These are phyloP conservation scores for Phocides pigmalion DNA, from an alignment of 1,140 invertebrate species.

Conservation along the genomic window DNA sequence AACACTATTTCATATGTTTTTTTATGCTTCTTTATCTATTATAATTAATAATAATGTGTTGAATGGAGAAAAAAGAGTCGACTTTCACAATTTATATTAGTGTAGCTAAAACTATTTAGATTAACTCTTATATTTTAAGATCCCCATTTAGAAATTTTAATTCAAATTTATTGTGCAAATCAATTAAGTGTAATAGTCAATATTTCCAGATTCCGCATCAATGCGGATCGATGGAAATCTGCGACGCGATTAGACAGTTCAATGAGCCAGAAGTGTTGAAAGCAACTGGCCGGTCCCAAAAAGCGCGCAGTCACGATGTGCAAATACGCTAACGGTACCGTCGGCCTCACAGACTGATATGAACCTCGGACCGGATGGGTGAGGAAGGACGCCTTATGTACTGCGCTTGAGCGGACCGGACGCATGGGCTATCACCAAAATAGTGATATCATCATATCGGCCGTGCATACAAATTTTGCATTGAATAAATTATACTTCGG, in stretches of 20 bases:
- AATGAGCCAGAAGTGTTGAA: slow-evolving; percentile 52
- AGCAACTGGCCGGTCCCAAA: slow-evolving; percentile 46
- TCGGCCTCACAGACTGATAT: slow-evolving; percentile 47
- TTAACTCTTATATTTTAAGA: too few relatives aligned
- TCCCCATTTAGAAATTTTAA: too few relatives aligned
- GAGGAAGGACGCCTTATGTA: slow-evolving; percentile 67
- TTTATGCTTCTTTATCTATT: too few relatives aligned
- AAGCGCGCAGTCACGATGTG: slow-evolving; percentile 58
- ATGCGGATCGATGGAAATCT: slow-evolving; percentile 14
- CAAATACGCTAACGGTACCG: slow-evolving; percentile 67
- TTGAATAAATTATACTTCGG: slow-evolving; percentile 37
- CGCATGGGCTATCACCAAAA: slow-evolving; percentile 63
- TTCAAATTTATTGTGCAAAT: background rate
- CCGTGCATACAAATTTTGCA: slow-evolving; percentile 55
- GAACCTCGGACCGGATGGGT: slow-evolving; percentile 55
- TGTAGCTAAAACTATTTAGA: too few relatives aligned
- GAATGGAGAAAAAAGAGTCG: too few relatives aligned
- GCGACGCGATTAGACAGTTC: slow-evolving; percentile 40
- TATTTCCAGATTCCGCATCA: background rate
- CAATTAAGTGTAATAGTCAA: background rate
- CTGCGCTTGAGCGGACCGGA: slow-evolving; percentile 49
- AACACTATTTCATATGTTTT: too few relatives aligned
- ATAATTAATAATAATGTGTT: too few relatives aligned
- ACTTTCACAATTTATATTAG: too few relatives aligned
- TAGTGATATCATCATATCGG: slow-evolving; percentile 63